Percentiles rank a stretch among this genome's conserved stretches.
These are phyloP conservation scores for Scalopus aquaticus DNA, from an alignment of 2,113 vertebrate genomes.

Conservation along the genomic window DNA sequence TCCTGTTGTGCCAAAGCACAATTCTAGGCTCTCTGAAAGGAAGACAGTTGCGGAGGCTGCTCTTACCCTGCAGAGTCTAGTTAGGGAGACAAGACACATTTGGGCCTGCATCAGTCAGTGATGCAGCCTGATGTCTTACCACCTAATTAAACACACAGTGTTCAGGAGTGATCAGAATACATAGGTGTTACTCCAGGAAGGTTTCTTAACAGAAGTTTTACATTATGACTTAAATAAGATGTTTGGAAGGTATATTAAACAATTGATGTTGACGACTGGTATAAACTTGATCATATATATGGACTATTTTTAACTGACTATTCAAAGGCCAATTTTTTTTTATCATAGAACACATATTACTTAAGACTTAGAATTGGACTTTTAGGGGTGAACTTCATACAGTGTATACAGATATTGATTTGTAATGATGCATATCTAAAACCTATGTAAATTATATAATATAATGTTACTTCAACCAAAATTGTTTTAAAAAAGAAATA, in stretches of 20 bases:
- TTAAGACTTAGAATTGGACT: background rate
- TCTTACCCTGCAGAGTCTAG: rapidly evolving
- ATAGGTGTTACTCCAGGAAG: background rate
- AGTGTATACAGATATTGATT: too few relatives aligned
- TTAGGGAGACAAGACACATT: background rate
- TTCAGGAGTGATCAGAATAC: background rate
- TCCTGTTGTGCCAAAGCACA: too few relatives aligned
- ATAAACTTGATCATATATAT: background rate
- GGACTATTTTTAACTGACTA: background rate
- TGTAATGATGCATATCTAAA: too few relatives aligned
- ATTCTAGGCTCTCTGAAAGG: background rate
- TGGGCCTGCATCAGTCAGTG: rapidly evolving
- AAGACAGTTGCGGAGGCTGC: rapidly evolving
- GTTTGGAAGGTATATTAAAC: background rate
- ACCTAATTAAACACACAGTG: background rate
- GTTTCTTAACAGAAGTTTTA: background rate
- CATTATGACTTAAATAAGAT: background rate
- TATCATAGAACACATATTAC: background rate
- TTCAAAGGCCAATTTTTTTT: background rate
- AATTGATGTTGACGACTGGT: background rate
- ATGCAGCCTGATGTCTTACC: background rate
- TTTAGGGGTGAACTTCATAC: too few relatives aligned
- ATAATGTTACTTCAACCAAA: too few relatives aligned
- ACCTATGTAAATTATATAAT: too few relatives aligned
- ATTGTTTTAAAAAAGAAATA: too few relatives aligned